Conservation (phyloP, 2,888 invertebrate species). For the Frankliniella intonsa region DNA sequence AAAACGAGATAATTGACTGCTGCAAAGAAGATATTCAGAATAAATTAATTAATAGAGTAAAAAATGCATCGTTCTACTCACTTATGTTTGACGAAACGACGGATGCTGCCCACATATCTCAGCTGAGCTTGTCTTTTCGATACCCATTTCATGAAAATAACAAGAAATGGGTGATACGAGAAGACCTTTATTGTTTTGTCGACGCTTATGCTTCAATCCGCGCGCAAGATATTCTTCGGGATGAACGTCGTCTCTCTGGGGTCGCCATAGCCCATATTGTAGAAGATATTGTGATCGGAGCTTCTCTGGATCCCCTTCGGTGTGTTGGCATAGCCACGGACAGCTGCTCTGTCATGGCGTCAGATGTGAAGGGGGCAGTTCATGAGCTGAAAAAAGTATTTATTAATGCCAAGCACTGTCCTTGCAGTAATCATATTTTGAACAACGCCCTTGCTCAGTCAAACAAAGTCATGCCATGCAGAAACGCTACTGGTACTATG, state of each 20-base stretch:
- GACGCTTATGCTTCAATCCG: not conserved
- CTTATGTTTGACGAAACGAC: not conserved
- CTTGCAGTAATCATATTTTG: slow-evolving; percentile 40
- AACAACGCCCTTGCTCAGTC: slow-evolving; percentile 40
- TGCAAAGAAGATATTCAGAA: slow-evolving; percentile 38
- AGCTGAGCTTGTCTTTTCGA: not conserved
- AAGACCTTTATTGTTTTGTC: not conserved
- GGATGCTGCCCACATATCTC: not conserved
- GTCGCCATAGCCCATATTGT: slow-evolving; percentile 39
- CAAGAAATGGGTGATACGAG: not conserved
- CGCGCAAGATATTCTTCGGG: slow-evolving; percentile 33
- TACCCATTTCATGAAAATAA: not conserved
- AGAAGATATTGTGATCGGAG: not conserved
- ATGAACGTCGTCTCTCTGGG: slow-evolving; percentile 38
- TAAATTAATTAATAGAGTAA: slow-evolving; percentile 39
- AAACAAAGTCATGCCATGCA: slow-evolving; percentile 37
- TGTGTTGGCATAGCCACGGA: slow-evolving; percentile 41
- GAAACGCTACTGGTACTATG: slow-evolving; percentile 38
- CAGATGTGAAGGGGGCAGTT: slow-evolving; percentile 41
- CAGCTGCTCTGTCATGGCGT: slow-evolving; percentile 41
- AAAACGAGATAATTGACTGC: slow-evolving; percentile 41
- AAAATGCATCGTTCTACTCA: not conserved
- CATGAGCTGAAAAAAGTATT: slow-evolving; percentile 39
- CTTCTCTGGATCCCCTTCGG: slow-evolving; percentile 38
- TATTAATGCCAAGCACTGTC: slow-evolving; percentile 38